Conservation (phyloP, 2,888 invertebrate species). For the Synergus umbraculus region DNA sequence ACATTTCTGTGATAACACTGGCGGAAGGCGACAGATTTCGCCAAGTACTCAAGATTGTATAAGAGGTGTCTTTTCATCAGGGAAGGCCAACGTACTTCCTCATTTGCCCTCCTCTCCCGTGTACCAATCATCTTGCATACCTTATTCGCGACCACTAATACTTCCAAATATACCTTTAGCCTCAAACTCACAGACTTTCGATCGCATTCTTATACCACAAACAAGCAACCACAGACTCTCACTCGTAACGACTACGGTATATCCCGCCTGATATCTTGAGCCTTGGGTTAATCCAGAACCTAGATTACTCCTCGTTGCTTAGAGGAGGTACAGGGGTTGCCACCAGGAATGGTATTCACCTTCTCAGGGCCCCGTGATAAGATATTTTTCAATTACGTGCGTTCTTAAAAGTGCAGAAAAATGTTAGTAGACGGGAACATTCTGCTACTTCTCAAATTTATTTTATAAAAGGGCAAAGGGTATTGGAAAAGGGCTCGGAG, state of each 20-base stretch:
- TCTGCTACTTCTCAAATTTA: slow-evolving; percentile 8
- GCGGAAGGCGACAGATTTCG: slow-evolving; percentile 5
- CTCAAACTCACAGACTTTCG: slow-evolving; percentile 52
- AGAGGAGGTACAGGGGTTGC: slow-evolving; percentile 51
- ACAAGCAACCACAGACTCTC: slow-evolving; percentile 48
- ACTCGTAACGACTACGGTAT: slow-evolving; percentile 66
- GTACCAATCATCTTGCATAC: not conserved
- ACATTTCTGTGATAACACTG: not conserved
- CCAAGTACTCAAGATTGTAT: slow-evolving; percentile 29
- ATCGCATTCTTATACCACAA: slow-evolving; percentile 50
- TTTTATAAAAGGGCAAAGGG: not conserved
- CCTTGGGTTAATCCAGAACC: slow-evolving; percentile 72
- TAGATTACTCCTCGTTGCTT: slow-evolving; percentile 75
- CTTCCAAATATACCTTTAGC: slow-evolving; percentile 29
- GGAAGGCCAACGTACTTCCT: slow-evolving; percentile 33
- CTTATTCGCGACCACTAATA: slow-evolving; percentile 8
- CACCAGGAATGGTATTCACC: slow-evolving; percentile 7
- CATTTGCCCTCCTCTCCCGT: slow-evolving; percentile 21
- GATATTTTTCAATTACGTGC: slow-evolving; percentile 21
- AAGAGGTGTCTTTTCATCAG: slow-evolving; percentile 30
- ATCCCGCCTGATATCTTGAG: slow-evolving; percentile 74
- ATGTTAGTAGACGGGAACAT: not conserved
- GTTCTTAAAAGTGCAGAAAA: slow-evolving; percentile 11
- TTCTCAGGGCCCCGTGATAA: slow-evolving; percentile 5
- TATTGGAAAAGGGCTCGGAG: not conserved